Evolutionary conservation across 2,888 invertebrate genomes (phyloP).

Genomic region (Drosophila crucigera): DNA sequence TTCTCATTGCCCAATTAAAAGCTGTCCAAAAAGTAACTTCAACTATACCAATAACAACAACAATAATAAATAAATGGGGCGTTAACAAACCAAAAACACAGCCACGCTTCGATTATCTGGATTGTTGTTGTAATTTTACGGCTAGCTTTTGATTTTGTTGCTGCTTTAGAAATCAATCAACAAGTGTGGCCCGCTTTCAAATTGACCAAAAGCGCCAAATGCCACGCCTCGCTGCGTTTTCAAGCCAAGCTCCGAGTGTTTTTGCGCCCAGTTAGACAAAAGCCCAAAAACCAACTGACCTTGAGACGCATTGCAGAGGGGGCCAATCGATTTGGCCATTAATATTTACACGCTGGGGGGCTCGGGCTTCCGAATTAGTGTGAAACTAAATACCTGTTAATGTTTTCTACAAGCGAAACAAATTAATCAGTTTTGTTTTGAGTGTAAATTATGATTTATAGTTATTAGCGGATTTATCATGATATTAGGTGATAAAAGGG

Average conservation of each 20-base stretch:
- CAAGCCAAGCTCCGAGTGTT: slow-evolving; percentile 44
- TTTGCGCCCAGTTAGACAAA: slow-evolving; percentile 45
- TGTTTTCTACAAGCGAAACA: slow-evolving; percentile 41
- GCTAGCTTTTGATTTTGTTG: slow-evolving; percentile 8
- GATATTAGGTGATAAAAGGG: slow-evolving; percentile 5
- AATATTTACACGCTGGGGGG: slow-evolving; percentile 31
- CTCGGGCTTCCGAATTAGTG: slow-evolving; percentile 65
- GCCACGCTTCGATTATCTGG: slow-evolving; percentile 50
- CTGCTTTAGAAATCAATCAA: slow-evolving; percentile 69
- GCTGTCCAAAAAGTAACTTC: slow-evolving; percentile 36
- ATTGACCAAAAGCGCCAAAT: slow-evolving; percentile 47
- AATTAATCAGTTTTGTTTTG: slow-evolving; percentile 42
- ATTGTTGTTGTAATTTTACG: slow-evolving; percentile 18
- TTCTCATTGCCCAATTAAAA: slow-evolving; percentile 67
- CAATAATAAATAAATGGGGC: slow-evolving; percentile 60
- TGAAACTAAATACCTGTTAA: slow-evolving; percentile 46
- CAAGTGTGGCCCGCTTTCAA: slow-evolving; percentile 78
- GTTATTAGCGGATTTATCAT: slow-evolving; percentile 9
- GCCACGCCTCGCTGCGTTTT: slow-evolving; percentile 67
- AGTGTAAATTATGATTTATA: slow-evolving; percentile 41
- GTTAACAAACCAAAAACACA: slow-evolving; percentile 39
- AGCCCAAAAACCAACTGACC: slow-evolving; percentile 48
- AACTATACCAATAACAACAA: slow-evolving; percentile 9
- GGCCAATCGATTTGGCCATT: slow-evolving; percentile 31
- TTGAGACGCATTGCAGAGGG: slow-evolving; percentile 55